phyloP scores from a whole-genome alignment of 2,888 invertebrate genomes.

The Leucophenga montana region DNA sequence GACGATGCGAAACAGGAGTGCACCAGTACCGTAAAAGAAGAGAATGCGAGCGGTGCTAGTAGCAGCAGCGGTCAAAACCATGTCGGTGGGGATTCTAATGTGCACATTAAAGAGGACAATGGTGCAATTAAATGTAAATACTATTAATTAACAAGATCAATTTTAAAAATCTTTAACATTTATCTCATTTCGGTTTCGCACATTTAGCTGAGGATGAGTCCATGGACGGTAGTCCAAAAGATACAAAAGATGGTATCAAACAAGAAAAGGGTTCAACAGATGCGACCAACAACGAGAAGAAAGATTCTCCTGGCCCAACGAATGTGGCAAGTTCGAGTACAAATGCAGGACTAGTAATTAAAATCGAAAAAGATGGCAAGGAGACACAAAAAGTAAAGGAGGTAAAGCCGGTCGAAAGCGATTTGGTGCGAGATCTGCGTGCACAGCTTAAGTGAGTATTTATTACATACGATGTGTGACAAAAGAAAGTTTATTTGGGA shows the following conservation, averaged over 20 bases:
- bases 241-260: slow-evolving; percentile 72
- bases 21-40: slow-evolving; percentile 71
- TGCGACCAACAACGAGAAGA: slow-evolving; percentile 76
- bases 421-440: slow-evolving; percentile 81
- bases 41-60: slow-evolving; percentile 46
- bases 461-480: not conserved
- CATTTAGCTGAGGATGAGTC: slow-evolving; percentile 67
- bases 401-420: slow-evolving; percentile 79
- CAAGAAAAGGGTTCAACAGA: slow-evolving; percentile 73
- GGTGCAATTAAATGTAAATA: slow-evolving; percentile 63
- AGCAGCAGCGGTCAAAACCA: slow-evolving; percentile 40
- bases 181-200: not conserved
- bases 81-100: slow-evolving; percentile 37
- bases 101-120: slow-evolving; percentile 76
- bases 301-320: slow-evolving; percentile 75
- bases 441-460: slow-evolving; percentile 89
- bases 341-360: slow-evolving; percentile 73
- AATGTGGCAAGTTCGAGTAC: slow-evolving; percentile 67
- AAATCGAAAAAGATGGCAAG: slow-evolving; percentile 78
- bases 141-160: not conserved
- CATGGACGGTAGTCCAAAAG: slow-evolving; percentile 61
- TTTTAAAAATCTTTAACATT: slow-evolving; percentile 7
- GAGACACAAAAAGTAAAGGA: slow-evolving; percentile 79
- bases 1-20: slow-evolving; percentile 75
- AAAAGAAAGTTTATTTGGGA: not conserved